These are phyloP conservation scores for Dusona sp. DNA, from an alignment of 2,888 invertebrate genomes.

Conservation along the genomic window DNA sequence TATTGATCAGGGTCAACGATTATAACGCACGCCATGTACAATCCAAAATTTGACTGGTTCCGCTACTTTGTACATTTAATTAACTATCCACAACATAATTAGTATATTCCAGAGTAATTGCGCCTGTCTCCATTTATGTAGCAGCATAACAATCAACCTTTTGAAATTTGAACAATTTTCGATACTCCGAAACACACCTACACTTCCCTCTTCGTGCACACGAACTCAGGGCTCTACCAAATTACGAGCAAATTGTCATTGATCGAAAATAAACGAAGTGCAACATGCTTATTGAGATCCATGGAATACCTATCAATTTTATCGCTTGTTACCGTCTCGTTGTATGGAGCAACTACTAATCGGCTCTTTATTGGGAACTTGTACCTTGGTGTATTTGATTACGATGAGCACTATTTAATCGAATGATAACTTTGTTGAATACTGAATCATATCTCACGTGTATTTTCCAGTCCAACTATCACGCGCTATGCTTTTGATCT, in stretches of 20 bases:
- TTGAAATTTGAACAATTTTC: not conserved
- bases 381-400: not conserved
- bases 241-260: conserved; percentile 6
- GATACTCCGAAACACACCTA: not conserved
- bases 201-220: not conserved
- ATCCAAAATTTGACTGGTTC: not conserved
- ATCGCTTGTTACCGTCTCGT: not conserved
- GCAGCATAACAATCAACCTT: not conserved
- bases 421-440: not conserved
- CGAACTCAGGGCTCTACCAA: not conserved
- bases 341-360: not conserved
- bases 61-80: not conserved
- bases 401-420: conserved; percentile 5
- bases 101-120: not conserved
- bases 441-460: conserved; percentile 3
- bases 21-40: not conserved
- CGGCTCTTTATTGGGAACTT: conserved; percentile 18
- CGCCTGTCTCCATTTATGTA: not conserved
- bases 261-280: not conserved
- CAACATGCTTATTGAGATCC: not conserved
- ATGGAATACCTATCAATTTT: conserved; percentile 16
- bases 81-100: not conserved
- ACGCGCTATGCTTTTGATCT: conserved; percentile 15
- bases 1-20: no score
- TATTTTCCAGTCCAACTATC: conserved; percentile 10